These are phyloP conservation scores for Forpus xanthops DNA, from an alignment of 2,797 vertebrate species.

Conservation along the genomic window DNA sequence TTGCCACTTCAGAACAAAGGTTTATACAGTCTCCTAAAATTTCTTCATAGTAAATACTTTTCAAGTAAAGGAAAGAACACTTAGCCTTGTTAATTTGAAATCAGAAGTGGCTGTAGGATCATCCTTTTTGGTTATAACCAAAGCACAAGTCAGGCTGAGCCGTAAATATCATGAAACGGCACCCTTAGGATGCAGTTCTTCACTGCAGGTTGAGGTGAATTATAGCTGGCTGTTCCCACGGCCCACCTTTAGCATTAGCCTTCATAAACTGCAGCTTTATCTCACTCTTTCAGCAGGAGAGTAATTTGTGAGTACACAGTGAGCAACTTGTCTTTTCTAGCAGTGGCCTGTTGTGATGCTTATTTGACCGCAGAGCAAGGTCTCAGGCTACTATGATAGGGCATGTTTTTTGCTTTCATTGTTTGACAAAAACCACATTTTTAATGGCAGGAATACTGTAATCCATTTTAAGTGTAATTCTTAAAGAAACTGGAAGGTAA, in stretches of 20 bases:
- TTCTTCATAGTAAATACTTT: background rate
- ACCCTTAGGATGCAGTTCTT: background rate
- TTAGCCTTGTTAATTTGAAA: background rate
- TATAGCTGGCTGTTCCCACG: background rate
- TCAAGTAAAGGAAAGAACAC: background rate
- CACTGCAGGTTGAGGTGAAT: background rate
- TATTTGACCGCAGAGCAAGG: background rate
- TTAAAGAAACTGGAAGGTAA: background rate
- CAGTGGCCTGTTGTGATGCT: background rate
- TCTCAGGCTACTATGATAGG: background rate
- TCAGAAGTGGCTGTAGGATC: background rate
- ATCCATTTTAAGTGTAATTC: background rate
- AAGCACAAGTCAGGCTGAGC: background rate
- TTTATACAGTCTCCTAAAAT: background rate
- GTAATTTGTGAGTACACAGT: background rate
- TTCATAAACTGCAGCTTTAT: background rate
- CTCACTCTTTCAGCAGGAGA: background rate
- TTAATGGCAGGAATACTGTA: background rate
- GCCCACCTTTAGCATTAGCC: background rate
- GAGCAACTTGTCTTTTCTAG: background rate
- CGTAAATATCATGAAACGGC: fast-evolving
- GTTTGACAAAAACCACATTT: background rate
- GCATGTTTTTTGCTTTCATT: background rate
- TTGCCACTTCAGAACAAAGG: background rate
- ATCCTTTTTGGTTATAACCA: background rate